Conservation (phyloP, 2,113 vertebrate genomes). For the Narcine bancroftii region DNA sequence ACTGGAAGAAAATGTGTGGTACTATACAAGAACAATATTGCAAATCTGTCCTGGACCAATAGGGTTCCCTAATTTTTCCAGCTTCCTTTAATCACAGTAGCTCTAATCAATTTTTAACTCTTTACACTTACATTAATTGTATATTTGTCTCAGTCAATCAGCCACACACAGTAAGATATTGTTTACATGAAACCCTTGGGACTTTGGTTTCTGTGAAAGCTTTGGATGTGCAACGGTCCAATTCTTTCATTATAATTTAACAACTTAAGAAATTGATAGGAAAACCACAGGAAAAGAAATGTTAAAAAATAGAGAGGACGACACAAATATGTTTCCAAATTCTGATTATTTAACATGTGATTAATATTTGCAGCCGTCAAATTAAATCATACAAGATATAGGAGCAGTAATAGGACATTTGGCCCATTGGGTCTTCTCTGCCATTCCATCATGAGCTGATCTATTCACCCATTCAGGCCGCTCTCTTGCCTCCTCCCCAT, state of each 20-base stretch:
- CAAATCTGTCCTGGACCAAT: background rate
- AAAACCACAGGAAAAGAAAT: background rate
- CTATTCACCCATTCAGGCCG: no score
- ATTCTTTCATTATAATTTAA: slow-evolving; percentile 6
- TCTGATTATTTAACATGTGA: background rate
- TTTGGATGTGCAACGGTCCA: slow-evolving; percentile 21
- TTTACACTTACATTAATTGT: slow-evolving; percentile 20
- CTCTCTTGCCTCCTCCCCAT: no score
- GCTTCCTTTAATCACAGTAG: slow-evolving; percentile 20
- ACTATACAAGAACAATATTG: background rate
- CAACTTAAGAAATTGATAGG: background rate
- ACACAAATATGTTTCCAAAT: background rate
- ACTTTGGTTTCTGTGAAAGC: slow-evolving; percentile 16
- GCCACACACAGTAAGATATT: slow-evolving; percentile 30
- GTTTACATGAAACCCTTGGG: slow-evolving; percentile 31
- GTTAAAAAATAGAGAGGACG: background rate
- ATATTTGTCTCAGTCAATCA: slow-evolving; percentile 33
- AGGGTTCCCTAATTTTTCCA: background rate
- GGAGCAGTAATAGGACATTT: no score
- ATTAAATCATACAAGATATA: no score
- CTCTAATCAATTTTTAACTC: slow-evolving; percentile 30
- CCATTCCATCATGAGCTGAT: no score
- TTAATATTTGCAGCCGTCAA: background rate
- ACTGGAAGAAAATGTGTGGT: background rate
- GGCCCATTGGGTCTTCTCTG: no score